Conservation (phyloP, 2,113 vertebrate genomes). For the Tragelaphus buxtoni region DNA sequence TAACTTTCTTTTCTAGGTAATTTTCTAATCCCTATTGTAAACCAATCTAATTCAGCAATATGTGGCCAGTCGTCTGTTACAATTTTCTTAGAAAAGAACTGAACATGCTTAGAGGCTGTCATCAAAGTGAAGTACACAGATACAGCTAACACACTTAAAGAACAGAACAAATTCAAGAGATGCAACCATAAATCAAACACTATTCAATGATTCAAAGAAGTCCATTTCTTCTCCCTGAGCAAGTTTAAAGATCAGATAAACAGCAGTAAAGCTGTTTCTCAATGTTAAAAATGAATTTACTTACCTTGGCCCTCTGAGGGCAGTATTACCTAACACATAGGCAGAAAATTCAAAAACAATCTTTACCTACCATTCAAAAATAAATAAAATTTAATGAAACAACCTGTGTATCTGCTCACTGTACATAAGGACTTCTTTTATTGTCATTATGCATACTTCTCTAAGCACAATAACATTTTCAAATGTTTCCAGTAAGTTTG, state of each 20-base stretch:
- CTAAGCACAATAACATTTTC: background rate
- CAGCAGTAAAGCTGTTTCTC: constrained; percentile 38
- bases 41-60: background rate
- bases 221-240: background rate
- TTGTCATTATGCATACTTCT: background rate
- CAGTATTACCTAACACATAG: constrained; percentile 83
- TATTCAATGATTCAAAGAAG: background rate
- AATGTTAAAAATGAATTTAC: constrained; percentile 80
- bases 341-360: constrained; percentile 61
- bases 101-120: background rate
- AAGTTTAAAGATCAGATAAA: constrained; percentile 4
- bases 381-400: background rate
- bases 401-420: constrained; percentile 15
- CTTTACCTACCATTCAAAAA: constrained; percentile 58
- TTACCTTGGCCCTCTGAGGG: constrained; percentile 86
- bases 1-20: background rate
- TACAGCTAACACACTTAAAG: background rate
- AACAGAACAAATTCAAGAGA: background rate
- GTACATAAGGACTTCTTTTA: background rate
- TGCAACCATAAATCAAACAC: background rate
- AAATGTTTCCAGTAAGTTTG: background rate
- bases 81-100: constrained; percentile 1
- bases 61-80: background rate
- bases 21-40: background rate
- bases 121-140: background rate